phyloP scores from a whole-genome alignment of 23 tunicate genomes.

The Phallusia fumigata region DNA sequence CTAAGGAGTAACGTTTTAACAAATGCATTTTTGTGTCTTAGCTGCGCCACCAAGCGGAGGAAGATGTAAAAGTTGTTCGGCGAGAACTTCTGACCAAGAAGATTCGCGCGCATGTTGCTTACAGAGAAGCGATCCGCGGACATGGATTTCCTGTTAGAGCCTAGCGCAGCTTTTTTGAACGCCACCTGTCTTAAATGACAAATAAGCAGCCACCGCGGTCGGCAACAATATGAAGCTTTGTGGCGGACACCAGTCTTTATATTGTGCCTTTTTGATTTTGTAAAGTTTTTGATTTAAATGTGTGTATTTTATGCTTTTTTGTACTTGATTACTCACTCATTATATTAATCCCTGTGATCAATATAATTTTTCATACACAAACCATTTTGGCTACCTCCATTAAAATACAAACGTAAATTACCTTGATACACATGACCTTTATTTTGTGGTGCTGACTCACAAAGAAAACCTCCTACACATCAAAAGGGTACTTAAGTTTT shows the following conservation, averaged over 20 bases:
- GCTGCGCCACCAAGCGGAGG: constrained; percentile 92
- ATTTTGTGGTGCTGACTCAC: too few species aligned
- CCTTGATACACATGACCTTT: too few species aligned
- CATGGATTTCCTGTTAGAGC: constrained; percentile 3
- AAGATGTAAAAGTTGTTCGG: constrained; percentile 64
- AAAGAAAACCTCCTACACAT: too few species aligned
- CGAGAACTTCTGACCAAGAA: constrained; percentile 67
- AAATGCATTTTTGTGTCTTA: constrained; percentile 1
- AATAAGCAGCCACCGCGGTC: too few species aligned
- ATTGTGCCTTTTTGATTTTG: neutral
- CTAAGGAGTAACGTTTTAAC: too few species aligned
- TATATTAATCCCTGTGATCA: neutral
- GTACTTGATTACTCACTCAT: neutral
- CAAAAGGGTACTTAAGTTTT: too few species aligned
- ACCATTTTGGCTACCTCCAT: too few species aligned
- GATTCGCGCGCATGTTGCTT: constrained; percentile 84
- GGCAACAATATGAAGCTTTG: too few species aligned
- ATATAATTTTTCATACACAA: neutral
- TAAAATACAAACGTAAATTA: too few species aligned
- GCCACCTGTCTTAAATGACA: too few species aligned
- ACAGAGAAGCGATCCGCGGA: constrained; percentile 23
- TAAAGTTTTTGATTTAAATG: neutral
- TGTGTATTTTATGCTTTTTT: neutral
- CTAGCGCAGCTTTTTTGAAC: neutral
- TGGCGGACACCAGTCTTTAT: neutral